phyloP scores from a whole-genome alignment of 2,113 vertebrate genomes.

The Bufo bufo region DNA sequence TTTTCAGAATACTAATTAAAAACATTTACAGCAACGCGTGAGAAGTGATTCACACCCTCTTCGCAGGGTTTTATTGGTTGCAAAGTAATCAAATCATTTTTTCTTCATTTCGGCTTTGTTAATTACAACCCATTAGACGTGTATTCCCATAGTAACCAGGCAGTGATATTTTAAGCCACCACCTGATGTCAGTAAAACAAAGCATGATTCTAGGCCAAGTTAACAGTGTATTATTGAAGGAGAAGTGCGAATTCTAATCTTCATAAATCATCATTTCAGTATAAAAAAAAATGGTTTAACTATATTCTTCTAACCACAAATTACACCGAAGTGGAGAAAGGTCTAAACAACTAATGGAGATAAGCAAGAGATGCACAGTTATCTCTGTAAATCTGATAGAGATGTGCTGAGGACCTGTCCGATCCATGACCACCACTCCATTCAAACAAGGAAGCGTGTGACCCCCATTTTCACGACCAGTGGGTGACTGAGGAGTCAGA shows the following conservation, averaged over 20 bases:
- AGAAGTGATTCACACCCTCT: not conserved
- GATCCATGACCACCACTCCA: too few relatives aligned
- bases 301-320: too few relatives aligned
- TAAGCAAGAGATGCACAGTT: too few relatives aligned
- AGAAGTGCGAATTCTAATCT: not conserved
- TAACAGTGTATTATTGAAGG: not conserved
- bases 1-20: not conserved
- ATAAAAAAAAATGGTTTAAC: too few relatives aligned
- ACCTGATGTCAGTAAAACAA: not conserved
- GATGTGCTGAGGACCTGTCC: too few relatives aligned
- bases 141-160: slow-evolving; percentile 11
- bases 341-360: too few relatives aligned
- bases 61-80: not conserved
- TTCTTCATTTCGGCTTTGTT: not conserved
- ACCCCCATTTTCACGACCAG: too few relatives aligned
- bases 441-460: too few relatives aligned
- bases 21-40: not conserved
- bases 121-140: not conserved
- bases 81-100: not conserved
- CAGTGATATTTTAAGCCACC: not conserved
- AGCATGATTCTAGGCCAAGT: not conserved
- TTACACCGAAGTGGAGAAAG: too few relatives aligned
- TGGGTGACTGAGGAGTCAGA: too few relatives aligned
- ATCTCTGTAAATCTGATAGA: too few relatives aligned
- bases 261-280: too few relatives aligned